A percentile compares a stretch with the other conserved stretches of the same genome.
These are phyloP conservation scores for Bombylius discolor DNA, from an alignment of 2,888 invertebrate species.

Conservation along the genomic window DNA sequence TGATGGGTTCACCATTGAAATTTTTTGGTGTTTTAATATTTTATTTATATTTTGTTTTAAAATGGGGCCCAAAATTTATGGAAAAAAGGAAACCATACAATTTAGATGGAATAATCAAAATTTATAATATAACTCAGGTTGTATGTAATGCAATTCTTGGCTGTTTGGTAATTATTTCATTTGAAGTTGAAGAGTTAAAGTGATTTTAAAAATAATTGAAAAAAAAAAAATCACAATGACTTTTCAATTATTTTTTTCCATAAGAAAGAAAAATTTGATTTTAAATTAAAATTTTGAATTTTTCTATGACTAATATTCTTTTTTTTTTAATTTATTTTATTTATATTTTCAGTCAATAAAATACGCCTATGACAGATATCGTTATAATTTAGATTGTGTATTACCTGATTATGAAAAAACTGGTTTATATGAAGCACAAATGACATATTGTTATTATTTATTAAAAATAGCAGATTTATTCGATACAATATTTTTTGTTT, in stretches of 20 bases:
- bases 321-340: background rate
- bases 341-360: background rate
- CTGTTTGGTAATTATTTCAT: constrained; percentile 35
- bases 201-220: too few species aligned
- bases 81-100: constrained; percentile 47
- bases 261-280: too few species aligned
- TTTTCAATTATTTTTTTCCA: too few species aligned
- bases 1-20: constrained; percentile 51
- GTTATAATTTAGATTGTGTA: background rate
- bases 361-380: background rate
- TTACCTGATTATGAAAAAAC: background rate
- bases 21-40: constrained; percentile 40
- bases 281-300: background rate
- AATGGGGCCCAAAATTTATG: constrained; percentile 58
- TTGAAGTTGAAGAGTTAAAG: too few species aligned
- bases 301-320: background rate
- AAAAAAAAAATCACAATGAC: background rate
- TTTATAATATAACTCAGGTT: constrained; percentile 56
- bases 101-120: constrained; percentile 45
- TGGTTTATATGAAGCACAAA: background rate
- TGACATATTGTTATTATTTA: constrained; percentile 45
- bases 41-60: constrained; percentile 55
- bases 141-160: constrained; percentile 42
- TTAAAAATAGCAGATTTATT: constrained; percentile 48
- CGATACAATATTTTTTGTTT: constrained; percentile 53